Percentiles rank a stretch among this genome's conserved stretches.
Conservation (phyloP, 1,140 invertebrate genomes). For the Pissodes strobi region DNA sequence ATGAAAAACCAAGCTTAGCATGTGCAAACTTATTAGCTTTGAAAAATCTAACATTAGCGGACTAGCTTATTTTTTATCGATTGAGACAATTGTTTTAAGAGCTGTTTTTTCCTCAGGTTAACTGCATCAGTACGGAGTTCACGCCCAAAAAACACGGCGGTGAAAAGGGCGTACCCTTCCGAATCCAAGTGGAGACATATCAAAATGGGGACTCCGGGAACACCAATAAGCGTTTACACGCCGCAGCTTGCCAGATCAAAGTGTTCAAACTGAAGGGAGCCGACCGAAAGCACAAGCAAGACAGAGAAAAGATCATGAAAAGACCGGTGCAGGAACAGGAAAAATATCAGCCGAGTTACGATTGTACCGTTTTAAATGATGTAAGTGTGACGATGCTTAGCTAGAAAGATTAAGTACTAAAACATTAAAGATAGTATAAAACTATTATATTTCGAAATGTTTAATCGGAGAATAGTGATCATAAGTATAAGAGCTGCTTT, state of each 20-base stretch:
- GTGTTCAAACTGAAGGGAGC: constrained; percentile 92
- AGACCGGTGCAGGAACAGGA: constrained; percentile 84
- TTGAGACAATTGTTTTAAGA: too few species aligned
- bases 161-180: constrained; percentile 95
- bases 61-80: too few species aligned
- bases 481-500: too few species aligned
- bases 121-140: constrained; percentile 97
- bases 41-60: too few species aligned
- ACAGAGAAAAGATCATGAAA: constrained; percentile 92
- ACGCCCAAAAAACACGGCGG: constrained; percentile 98
- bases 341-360: constrained; percentile 94
- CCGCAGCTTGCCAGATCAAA: constrained; percentile 94
- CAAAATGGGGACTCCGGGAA: constrained; percentile 59
- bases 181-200: constrained; percentile 90
- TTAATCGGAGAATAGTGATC: too few species aligned
- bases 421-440: too few species aligned
- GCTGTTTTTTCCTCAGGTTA: constrained; percentile 73
- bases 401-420: too few species aligned
- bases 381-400: too few species aligned
- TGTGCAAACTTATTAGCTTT: too few species aligned
- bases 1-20: too few species aligned
- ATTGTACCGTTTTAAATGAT: constrained; percentile 91
- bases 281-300: constrained; percentile 96
- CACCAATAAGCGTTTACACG: constrained; percentile 71
- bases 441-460: too few species aligned